These are phyloP conservation scores for Malachius bipustulatus DNA, from an alignment of 2,888 invertebrate species.

Conservation along the genomic window DNA sequence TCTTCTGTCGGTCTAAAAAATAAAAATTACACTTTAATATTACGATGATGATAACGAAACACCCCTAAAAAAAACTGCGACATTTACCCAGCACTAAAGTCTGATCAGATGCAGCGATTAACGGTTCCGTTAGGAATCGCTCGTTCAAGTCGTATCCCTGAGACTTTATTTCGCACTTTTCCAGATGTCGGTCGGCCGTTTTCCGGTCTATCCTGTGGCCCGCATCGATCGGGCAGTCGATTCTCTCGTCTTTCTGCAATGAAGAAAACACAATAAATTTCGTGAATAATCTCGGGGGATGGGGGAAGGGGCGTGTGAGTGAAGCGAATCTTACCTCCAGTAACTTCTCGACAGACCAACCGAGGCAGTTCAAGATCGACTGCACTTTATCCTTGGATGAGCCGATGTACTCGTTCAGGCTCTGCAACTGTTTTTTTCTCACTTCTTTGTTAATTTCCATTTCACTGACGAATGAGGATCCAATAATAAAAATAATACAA, in stretches of 20 bases:
- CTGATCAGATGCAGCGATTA: too few relatives aligned
- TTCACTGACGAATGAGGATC: conserved; percentile 4
- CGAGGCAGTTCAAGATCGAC: conserved; percentile 28
- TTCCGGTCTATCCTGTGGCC: conserved; percentile 37
- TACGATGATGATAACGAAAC: too few relatives aligned
- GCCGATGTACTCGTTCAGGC: conserved; percentile 33
- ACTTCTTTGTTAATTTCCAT: conserved; percentile 37
- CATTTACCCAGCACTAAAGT: too few relatives aligned
- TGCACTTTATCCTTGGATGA: conserved; percentile 32
- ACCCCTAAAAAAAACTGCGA: too few relatives aligned
- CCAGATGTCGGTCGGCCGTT: conserved; percentile 35
- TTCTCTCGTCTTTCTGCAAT: too few relatives aligned
- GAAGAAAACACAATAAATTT: not conserved
- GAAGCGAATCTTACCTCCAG: conserved; percentile 25
- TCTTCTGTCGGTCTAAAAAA: conserved; percentile 36
- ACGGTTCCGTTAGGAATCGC: conserved; percentile 37
- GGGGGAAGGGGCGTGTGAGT: too few relatives aligned
- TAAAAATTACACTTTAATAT: conserved; percentile 4
- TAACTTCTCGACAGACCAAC: conserved; percentile 30
- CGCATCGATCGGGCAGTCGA: conserved; percentile 37
- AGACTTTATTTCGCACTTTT: conserved; percentile 37
- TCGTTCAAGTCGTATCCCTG: conserved; percentile 39
- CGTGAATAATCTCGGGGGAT: too few relatives aligned
- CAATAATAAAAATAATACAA: too few relatives aligned
- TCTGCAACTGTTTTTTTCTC: conserved; percentile 34